Evolutionary conservation across 2,888 invertebrate genomes (phyloP), one percentile per base, ranked within the genome.

Genomic region (Coenonympha arcania): DNA sequence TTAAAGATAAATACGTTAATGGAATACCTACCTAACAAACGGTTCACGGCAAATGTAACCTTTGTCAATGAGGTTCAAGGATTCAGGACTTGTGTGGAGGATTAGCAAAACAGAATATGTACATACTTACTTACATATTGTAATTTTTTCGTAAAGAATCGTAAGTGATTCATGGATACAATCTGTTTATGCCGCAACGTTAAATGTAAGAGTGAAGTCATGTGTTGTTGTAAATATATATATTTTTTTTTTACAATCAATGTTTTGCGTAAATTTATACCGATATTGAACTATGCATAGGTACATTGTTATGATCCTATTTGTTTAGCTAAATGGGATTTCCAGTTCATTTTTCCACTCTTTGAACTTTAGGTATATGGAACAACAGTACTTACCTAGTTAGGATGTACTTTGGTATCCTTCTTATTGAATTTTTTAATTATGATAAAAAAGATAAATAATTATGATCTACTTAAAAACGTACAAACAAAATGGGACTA

Each of bases 1-100:
- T 53, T 49, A 53, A 46, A 26, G 41, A 24, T 36, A 42, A 49
- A 36, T 37, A 52, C 22, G 20, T 44, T 33, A 24, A 31, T 50
- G 13, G 43, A 45, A 48, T 47, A 44, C 33, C 44, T 15, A 44
- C 18, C 44, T 34, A 36, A 33, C 16, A 13, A n/a, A 18, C 24
- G 26, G 34, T 33, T 44, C 24, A 34, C 18, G n/a, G 18, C 34
- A 24, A 15, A 44, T 22, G 22, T 31, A 31, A 33, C 43, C 43
- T 43, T 34, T 44, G 44, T 44, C 24, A 34, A 34, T 44, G 34
- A 34, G 36, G 44, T 44, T 44, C 44, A 44, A 34, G 44, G 34
- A 11, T 34, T 34, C 24, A 22, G 33, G 33, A 31, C 22, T 40
- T 9, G 37, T 16, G n/a, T n/a, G n/a, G n/a, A n/a, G n/a, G n/a